Evolutionary conservation across 2,888 invertebrate genomes (phyloP), one percentile per base, ranked within the genome.

Genomic region (Lordiphosa fenestrarum): DNA sequence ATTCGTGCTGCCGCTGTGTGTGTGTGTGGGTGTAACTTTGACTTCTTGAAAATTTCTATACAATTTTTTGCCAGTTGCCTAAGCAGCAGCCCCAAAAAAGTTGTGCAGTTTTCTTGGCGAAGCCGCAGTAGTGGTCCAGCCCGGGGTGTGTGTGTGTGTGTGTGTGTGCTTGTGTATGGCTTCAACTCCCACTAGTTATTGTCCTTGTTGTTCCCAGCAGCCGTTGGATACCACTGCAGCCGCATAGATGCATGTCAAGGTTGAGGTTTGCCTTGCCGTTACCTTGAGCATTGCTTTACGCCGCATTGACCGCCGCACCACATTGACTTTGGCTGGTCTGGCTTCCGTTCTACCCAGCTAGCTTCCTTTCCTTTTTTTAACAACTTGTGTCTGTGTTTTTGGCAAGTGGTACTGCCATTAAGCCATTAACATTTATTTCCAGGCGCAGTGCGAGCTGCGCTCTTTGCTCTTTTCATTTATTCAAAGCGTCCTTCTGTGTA

Each of bases 201-300:
- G 68, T 76, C 67, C 77, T 68, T 73, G 71, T 48, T 46, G 49
- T 66, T 25, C 38, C 21, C 39, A 41, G 47, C 61, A 59, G 63
- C 37, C 58, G 47, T 53, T 42, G 46, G 46, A 60, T 13, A 9
- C 60, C 71, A 13, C 66, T 58, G 73, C 66, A 72, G 53, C 73
- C 76, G 37, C 73, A 81, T 58, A 69, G 71, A 75, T 80, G 85
- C 80, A 84, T 82, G 83, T 83, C 80, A 81, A 84, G 85, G 80
- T 66, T 81, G 73, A 7, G 63, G 66, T 51, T 57, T 19, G 23
- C 56, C 56, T 33, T 58, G 40, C 23, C 66, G 56, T 37, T 44
- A 53, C 62, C 66, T 50, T 47, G 56, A 65, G 58, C 63, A 51
- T 36, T 30, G 23, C 40, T 23, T 21, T 21, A 21, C 30, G 35